Base-by-base conservation (phyloP, 1,140 invertebrate species). In the Adoxophyes honmai region DNA sequence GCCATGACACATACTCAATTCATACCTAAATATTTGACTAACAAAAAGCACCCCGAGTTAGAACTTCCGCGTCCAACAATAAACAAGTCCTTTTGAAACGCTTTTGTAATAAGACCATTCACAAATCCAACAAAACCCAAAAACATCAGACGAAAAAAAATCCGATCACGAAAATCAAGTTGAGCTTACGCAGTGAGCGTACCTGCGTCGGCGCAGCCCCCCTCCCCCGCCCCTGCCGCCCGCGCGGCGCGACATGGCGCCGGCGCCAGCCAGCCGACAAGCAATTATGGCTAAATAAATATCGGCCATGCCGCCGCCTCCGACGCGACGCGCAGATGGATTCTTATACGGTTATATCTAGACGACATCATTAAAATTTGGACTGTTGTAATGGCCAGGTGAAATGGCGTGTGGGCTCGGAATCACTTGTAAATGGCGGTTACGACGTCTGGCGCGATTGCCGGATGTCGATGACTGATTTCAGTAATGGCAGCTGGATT, bases 261-360 rank as follows among this genome's bases (percentile, higher is more conserved):
- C 81, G 83, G 81, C 81, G 81, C 83, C 79, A 81, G 72, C 52
- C 75, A 63, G 73, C 75, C 83, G 81, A 76, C 82, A 73, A 83
- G 81, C 83, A 87, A 85, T 85, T 85, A 87, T 87, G 83, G 78
- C 77, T 87, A 87, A 87, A 87, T 87, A 87, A 87, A 87, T 87
- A 87, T 83, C 80, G 75, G 74, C 73, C 81, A 75, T 73, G 75
- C 78, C 76, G 67, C 73, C 74, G 73, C 74, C 73, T 67, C 68
- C 73, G 69, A 70, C 70, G 66, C 68, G 68, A 52, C 75, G 71
- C 66, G 64, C 78, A 82, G 76, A 81, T 80, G 78, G 73, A 81
- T 76, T 70, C 78, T 68, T 68, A 69, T 74, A 70, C 57, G 61
- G 54, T 39, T 55, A 60, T 61, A 64, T 73, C 75, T 73, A 78